Percentiles rank a stretch among this genome's conserved stretches.
Conservation (phyloP, 2,797 vertebrate species). For the Eupleurogrammus muticus region DNA sequence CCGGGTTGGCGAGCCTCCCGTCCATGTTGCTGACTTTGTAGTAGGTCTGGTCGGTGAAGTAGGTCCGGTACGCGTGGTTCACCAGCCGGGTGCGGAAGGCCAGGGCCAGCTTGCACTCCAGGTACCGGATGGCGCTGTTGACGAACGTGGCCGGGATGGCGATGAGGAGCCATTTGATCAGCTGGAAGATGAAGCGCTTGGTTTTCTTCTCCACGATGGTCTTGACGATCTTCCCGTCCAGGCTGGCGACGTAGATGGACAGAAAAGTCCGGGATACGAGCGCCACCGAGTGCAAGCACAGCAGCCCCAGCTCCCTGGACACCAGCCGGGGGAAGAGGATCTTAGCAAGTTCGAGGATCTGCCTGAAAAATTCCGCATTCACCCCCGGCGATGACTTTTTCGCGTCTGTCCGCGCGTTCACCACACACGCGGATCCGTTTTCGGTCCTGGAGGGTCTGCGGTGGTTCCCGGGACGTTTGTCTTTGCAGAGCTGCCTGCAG, state of each 20-base stretch:
- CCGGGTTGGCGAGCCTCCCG: conserved; percentile 93
- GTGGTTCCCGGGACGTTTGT: conserved; percentile 26
- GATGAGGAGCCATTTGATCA: conserved; percentile 96
- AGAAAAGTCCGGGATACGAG: conserved; percentile 95
- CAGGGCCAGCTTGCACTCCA: conserved; percentile 96
- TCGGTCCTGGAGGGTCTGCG: conserved; percentile 48
- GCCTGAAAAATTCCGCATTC: conserved; percentile 90
- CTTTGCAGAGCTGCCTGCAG: conserved; percentile 77
- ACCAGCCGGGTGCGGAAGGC: conserved; percentile 96
- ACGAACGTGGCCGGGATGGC: conserved; percentile 98
- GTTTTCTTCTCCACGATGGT: conserved; percentile 96
- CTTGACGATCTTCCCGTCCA: conserved; percentile 97
- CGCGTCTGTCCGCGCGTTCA: conserved; percentile 37
- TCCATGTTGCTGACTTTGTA: conserved; percentile 98
- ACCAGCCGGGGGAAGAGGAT: conserved; percentile 93
- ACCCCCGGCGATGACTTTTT: conserved; percentile 85
- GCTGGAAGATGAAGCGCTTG: conserved; percentile 88
- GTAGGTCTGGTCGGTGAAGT: conserved; percentile 95
- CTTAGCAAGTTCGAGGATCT: conserved; percentile 90
- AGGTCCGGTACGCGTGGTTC: conserved; percentile 92
- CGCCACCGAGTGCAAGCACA: conserved; percentile 92
- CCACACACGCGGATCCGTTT: conserved; percentile 70
- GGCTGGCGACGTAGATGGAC: conserved; percentile 95
- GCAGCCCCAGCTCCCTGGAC: conserved; percentile 90
- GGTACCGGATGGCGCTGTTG: conserved; percentile 96